Base-by-base conservation (phyloP, 2,113 vertebrate genomes). In the Poicephalus gulielmi region DNA sequence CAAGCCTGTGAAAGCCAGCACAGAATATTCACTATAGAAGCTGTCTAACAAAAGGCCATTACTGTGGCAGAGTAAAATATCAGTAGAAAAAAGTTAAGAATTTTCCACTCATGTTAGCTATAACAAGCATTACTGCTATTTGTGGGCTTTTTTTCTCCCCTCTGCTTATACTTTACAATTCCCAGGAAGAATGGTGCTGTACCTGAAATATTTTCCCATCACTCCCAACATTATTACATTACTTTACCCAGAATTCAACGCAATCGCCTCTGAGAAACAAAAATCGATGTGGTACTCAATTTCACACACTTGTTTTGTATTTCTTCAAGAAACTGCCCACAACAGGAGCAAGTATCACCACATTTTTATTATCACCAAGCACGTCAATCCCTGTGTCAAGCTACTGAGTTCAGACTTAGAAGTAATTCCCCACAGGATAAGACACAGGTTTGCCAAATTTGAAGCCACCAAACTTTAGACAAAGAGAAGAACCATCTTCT, bases 381-480 rank as follows among this genome's bases (percentile, higher is more conserved):
- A 64, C 0, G 0, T 6, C 2, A 5, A 41, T 33, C 53, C 46
- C 17, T 30, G 22, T 53, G 43, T 19, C 2, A 1, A 79, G 35
- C 23, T 37, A 71, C 43, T 0, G 0, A 7, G 0, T 47, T 69
- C 39, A 68, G 43, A 70, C 39, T 76, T 3, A 0, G 20, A 69
- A 37, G 30, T 43, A 57, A 52, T 25, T 79, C 52, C 24, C 41
- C 11, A 43, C 13, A 28, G 5, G 69, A 7, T n/a, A 62, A 50
- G 27, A 68, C 31, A 68, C 4, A 37, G 18, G 11, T 13, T 53
- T 35, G 39, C 13, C 31, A 87, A 43, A 82, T 2, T 3, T 59
- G 37, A 68, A 55, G 31, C 20, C 30, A 71, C 43, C 41, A 41
- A 88, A 52, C 11, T 17, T n/a, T 1, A 52, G 37, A 28, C 59